Conservation (phyloP, 2,797 vertebrate genomes). For the Sebastes paucispinis region DNA sequence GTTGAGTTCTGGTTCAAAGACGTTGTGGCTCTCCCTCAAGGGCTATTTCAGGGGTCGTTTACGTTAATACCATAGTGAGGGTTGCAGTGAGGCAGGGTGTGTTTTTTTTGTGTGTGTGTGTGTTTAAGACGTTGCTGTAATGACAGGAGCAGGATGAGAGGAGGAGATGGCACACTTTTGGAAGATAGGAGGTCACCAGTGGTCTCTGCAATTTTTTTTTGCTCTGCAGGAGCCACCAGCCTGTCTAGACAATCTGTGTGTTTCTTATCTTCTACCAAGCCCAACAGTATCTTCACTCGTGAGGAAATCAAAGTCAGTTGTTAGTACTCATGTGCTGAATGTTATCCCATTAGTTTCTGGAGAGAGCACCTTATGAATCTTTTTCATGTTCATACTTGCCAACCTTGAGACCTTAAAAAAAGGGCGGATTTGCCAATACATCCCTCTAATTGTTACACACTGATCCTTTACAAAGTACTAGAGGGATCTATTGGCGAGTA, state of each 20-base stretch:
- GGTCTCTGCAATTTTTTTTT: conserved; percentile 22
- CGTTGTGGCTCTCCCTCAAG: not conserved
- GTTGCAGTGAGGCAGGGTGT: conserved; percentile 34
- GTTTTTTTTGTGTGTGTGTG: conserved; percentile 13
- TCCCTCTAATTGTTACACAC: too few relatives aligned
- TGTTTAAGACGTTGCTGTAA: conserved; percentile 51
- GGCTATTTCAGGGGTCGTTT: conserved; percentile 24
- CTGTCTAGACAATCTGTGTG: conserved; percentile 23
- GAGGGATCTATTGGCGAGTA: too few relatives aligned
- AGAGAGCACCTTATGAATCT: not conserved
- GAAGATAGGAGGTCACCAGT: conserved; percentile 35
- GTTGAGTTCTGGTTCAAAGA: conserved; percentile 51
- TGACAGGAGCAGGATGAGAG: conserved; percentile 61
- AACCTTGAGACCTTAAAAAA: too few relatives aligned
- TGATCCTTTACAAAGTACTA: too few relatives aligned
- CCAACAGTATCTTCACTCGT: not conserved
- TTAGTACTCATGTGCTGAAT: not conserved
- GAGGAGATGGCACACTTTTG: conserved; percentile 68
- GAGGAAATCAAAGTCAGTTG: not conserved
- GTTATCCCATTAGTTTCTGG: not conserved
- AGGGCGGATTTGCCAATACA: not conserved
- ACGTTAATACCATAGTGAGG: conserved; percentile 29
- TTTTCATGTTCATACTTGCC: not conserved
- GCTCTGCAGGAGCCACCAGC: conserved; percentile 24
- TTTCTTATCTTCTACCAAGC: not conserved